Evolutionary conservation across 2,888 invertebrate species (phyloP).

Genomic region (Nephrotoma guestfalica): DNA sequence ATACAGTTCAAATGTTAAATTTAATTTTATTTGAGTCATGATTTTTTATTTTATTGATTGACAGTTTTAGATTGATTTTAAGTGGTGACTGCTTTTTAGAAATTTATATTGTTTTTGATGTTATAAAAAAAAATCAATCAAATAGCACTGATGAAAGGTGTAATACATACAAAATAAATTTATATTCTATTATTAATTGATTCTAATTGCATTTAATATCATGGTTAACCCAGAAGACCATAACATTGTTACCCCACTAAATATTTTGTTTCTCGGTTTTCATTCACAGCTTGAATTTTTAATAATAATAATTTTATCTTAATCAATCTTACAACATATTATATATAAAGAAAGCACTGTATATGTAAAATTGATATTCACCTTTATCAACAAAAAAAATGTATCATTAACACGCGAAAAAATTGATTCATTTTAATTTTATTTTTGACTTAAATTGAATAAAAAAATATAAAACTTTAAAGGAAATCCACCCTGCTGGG

Average conservation of each 20-base stretch:
- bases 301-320: neutral
- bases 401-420: neutral
- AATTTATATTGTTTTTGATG: neutral
- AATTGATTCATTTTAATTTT: neutral
- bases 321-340: neutral
- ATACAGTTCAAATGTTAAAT: neutral
- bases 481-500: constrained; percentile 1
- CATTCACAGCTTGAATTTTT: neutral
- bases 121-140: neutral
- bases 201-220: neutral
- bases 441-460: neutral
- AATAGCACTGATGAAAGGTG: neutral
- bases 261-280: neutral
- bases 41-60: neutral
- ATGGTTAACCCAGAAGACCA: neutral
- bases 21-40: neutral
- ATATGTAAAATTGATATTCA: neutral
- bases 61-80: neutral
- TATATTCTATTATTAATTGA: neutral
- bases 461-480: neutral
- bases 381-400: neutral
- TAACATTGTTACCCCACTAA: neutral
- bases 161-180: neutral
- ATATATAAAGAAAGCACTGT: neutral
- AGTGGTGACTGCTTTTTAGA: neutral